phyloP scores from a whole-genome alignment of 2,113 vertebrate genomes.

The Paracanthobrama guichenoti region DNA sequence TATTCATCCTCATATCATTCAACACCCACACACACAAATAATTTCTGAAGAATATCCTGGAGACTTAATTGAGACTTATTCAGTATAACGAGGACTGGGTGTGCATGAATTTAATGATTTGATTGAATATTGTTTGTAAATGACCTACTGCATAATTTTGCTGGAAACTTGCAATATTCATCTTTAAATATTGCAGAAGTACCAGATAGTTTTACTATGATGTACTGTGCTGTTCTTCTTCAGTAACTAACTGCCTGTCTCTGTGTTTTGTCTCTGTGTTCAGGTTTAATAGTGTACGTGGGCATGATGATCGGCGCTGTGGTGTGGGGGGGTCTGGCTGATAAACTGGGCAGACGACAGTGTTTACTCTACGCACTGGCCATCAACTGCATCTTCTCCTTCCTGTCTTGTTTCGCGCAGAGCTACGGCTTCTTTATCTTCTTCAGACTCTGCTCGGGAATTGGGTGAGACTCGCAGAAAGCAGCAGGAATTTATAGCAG shows the following conservation, averaged over 20 bases:
- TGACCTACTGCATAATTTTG: background rate
- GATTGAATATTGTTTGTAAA: too few relatives aligned
- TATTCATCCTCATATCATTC: background rate
- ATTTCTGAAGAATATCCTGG: too few relatives aligned
- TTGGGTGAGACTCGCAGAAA: slow-evolving; percentile 80
- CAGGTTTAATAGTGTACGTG: slow-evolving; percentile 93
- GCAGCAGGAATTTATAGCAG: background rate
- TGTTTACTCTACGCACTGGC: slow-evolving; percentile 89
- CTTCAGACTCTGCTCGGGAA: slow-evolving; percentile 94
- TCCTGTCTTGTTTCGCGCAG: slow-evolving; percentile 94
- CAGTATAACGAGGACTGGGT: too few relatives aligned
- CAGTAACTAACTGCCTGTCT: background rate
- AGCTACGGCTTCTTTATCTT: slow-evolving; percentile 95
- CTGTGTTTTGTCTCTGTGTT: background rate
- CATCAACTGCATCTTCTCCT: slow-evolving; percentile 91
- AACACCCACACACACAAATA: background rate
- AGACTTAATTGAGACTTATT: too few relatives aligned
- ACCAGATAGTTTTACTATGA: background rate
- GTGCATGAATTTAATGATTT: too few relatives aligned
- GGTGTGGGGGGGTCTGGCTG: slow-evolving; percentile 89
- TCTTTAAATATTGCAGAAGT: background rate
- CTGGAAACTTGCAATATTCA: background rate
- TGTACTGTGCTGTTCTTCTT: background rate
- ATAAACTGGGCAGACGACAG: slow-evolving; percentile 91
- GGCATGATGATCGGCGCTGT: slow-evolving; percentile 97